Conservation (phyloP, 2,113 vertebrate species). For the Proteles cristata region DNA sequence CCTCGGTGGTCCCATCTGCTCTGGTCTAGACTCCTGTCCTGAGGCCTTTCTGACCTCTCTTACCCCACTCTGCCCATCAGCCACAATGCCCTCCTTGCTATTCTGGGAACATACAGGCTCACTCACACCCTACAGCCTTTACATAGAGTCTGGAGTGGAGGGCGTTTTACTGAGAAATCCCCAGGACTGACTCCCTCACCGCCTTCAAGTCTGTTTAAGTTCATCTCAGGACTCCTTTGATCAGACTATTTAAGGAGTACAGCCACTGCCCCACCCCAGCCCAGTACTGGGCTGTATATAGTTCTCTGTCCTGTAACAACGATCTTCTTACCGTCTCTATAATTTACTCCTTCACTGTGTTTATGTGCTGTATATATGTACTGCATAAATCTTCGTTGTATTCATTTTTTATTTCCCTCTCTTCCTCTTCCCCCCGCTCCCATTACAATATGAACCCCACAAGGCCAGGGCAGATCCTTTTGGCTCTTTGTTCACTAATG, state of each 20-base stretch:
- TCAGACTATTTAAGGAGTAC: background rate
- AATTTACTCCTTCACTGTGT: background rate
- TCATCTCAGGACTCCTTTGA: background rate
- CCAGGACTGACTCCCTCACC: background rate
- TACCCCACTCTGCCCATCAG: background rate
- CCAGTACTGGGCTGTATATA: background rate
- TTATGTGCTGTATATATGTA: background rate
- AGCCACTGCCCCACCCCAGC: background rate
- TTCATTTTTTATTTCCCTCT: background rate
- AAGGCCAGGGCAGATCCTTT: background rate
- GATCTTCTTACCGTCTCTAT: background rate
- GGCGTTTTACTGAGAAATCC: background rate
- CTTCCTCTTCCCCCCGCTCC: background rate
- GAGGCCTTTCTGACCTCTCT: background rate
- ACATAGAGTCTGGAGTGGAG: background rate
- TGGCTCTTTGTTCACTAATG: background rate
- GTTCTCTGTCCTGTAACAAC: background rate
- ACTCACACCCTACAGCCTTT: background rate
- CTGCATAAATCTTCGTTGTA: background rate
- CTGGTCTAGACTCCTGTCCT: background rate
- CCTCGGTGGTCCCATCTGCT: background rate
- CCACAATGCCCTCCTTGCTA: background rate
- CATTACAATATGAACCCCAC: background rate
- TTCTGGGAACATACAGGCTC: background rate
- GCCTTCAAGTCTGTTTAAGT: background rate